Evolutionary conservation across 2,888 invertebrate genomes (phyloP).

Genomic region (Plagodis dolabraria): DNA sequence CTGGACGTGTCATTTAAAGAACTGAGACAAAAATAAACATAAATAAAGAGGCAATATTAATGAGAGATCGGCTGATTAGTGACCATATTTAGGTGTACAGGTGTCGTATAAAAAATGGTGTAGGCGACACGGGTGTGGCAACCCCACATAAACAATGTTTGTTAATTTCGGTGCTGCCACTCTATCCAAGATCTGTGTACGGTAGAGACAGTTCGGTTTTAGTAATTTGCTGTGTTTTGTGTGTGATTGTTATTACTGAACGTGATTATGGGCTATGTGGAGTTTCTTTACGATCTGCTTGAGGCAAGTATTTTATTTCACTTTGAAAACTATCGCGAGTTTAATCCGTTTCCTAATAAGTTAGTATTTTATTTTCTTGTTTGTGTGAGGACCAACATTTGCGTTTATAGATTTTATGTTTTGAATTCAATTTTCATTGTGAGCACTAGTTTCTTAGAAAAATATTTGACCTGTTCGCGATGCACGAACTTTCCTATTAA

Average conservation of each 20-base stretch:
- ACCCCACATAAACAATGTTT: conserved; percentile 58
- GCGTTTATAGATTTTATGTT: too few species aligned
- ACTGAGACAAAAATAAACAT: conserved; percentile 16
- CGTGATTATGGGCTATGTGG: conserved; percentile 69
- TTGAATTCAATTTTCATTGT: too few species aligned
- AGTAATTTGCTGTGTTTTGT: background rate
- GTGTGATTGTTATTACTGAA: conserved; percentile 33
- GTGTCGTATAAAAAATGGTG: conserved; percentile 45
- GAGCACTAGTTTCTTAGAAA: too few species aligned
- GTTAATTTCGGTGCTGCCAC: conserved; percentile 63
- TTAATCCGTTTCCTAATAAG: too few species aligned
- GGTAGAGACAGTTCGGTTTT: conserved; percentile 42
- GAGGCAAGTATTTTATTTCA: conserved; percentile 59
- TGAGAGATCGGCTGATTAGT: conserved; percentile 42
- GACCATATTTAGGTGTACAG: conserved; percentile 39
- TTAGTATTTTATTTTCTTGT: conserved; percentile 31
- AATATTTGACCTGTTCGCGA: too few species aligned
- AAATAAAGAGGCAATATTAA: conserved; percentile 33
- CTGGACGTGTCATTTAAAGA: conserved; percentile 34
- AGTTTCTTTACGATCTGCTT: conserved; percentile 71
- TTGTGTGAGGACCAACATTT: background rate
- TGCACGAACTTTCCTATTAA: too few species aligned
- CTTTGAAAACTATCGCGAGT: background rate
- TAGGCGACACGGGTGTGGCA: conserved; percentile 73
- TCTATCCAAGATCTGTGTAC: conserved; percentile 55